Percentiles rank a stretch among this genome's conserved stretches.
phyloP scores from a whole-genome alignment of 1,140 invertebrate genomes.

The Brachionus paranguensis region DNA sequence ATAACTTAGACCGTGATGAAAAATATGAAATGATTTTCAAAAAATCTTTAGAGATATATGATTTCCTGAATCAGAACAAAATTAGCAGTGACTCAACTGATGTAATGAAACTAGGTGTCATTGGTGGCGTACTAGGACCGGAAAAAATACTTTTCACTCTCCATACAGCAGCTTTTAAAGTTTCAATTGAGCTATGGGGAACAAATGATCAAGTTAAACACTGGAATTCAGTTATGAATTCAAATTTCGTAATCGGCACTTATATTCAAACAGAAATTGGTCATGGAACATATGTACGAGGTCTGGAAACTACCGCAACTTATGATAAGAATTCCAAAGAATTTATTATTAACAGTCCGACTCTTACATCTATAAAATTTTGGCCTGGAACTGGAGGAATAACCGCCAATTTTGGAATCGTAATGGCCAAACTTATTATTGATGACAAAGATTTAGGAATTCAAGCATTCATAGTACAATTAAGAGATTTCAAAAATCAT shows the following conservation, averaged over 20 bases:
- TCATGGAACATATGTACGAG: constrained; percentile 83
- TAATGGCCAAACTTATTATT: constrained; percentile 77
- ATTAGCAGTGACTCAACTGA: not conserved
- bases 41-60: constrained; percentile 15
- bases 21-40: constrained; percentile 24
- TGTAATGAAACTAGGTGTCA: not conserved
- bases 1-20: constrained; percentile 32
- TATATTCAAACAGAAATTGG: constrained; percentile 92
- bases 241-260: constrained; percentile 76
- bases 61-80: constrained; percentile 20
- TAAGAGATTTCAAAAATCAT: constrained; percentile 78
- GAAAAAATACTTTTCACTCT: constrained; percentile 43
- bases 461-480: constrained; percentile 84
- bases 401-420: constrained; percentile 78
- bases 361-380: constrained; percentile 82
- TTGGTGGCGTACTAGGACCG: constrained; percentile 19
- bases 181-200: constrained; percentile 76
- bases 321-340: constrained; percentile 77
- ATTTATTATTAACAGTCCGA: constrained; percentile 80
- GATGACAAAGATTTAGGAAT: constrained; percentile 79
- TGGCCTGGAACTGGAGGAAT: constrained; percentile 88
- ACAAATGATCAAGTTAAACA: constrained; percentile 75
- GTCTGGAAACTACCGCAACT: constrained; percentile 81
- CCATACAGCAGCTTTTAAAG: constrained; percentile 87
- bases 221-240: constrained; percentile 76